Evolutionary conservation across 2,113 vertebrate species (phyloP), one percentile per base, ranked within the genome.

Genomic region (Scomber japonicus): DNA sequence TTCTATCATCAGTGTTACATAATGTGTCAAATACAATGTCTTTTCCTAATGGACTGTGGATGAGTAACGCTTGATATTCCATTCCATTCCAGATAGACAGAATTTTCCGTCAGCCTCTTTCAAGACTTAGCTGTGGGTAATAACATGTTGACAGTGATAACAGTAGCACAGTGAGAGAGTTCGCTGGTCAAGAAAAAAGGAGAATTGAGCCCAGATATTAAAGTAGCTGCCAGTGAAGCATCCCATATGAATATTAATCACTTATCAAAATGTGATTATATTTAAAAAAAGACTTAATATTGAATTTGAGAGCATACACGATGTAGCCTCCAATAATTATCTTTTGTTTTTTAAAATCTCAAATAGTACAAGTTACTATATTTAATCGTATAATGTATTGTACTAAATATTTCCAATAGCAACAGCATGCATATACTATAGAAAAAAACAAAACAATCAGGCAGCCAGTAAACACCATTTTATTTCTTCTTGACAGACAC

Each of bases 21-120:
- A 79, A 81, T 82, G 66, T 31, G 12, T 88, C 75, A 89, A 89
- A 63, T 60, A 46, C 59, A 81, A 44, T 75, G 65, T 78, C 53
- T 86, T 55, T 74, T 77, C 74, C 57, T 53, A 73, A 78, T 68
- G 61, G 63, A 73, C 4, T 5, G n/a, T 12, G 13, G 35, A 66
- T 70, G 71, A 91, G 76, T 57, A 51, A 78, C 6, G 55, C 65
- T 80, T 74, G 68, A 82, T 51, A 53, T 85, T 71, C 78, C 27
- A 64, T 78, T 78, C 67, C 81, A 54, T 73, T 67, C 16, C 54
- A 72, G 61, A 81, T 59, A 62, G 60, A 72, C 46, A 65, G 50
- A 71, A 40, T 65, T 64, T 80, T 70, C 75, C 70, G 56, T 59
- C 4, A 59, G 71, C 3, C 45, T 77, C 21, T 68, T 45, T 30